phyloP scores from a whole-genome alignment of 2,797 vertebrate genomes.

The Meda fulgida region DNA sequence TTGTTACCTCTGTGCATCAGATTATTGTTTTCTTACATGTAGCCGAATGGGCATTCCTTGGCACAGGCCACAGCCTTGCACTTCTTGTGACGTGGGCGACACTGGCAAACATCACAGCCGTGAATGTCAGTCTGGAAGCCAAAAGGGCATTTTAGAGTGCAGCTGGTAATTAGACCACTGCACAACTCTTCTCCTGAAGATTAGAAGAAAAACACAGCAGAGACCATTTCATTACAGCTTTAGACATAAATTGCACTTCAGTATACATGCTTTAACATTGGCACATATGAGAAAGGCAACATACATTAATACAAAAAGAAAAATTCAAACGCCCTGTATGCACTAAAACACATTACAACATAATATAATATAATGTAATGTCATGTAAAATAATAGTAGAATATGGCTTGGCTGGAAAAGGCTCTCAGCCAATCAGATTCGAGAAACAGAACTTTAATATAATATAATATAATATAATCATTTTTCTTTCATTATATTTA shows the following conservation, averaged over 20 bases:
- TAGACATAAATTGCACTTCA: constrained; percentile 17
- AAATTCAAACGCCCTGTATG: neutral
- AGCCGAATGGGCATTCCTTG: constrained; percentile 88
- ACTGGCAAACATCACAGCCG: constrained; percentile 86
- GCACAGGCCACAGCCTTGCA: constrained; percentile 85
- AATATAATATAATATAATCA: neutral
- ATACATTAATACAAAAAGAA: neutral
- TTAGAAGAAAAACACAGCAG: constrained; percentile 31
- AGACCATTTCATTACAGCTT: constrained; percentile 10
- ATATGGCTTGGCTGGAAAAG: too few relatives aligned
- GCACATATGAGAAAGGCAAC: neutral
- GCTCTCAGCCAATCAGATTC: too few relatives aligned
- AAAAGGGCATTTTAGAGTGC: constrained; percentile 82
- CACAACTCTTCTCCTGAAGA: constrained; percentile 84
- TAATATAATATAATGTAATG: neutral
- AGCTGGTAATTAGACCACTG: constrained; percentile 76
- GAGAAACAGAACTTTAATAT: neutral
- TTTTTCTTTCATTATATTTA: too few relatives aligned
- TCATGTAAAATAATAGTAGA: too few relatives aligned
- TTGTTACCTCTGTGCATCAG: neutral
- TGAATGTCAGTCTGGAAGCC: constrained; percentile 84
- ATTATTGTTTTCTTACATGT: constrained; percentile 79
- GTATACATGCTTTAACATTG: neutral
- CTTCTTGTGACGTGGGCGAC: constrained; percentile 84
- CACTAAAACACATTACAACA: neutral